A percentile compares a stretch with the other conserved stretches of the same genome.
Conservation (phyloP, 2,797 vertebrate species). For the Sandelia bainsii region DNA sequence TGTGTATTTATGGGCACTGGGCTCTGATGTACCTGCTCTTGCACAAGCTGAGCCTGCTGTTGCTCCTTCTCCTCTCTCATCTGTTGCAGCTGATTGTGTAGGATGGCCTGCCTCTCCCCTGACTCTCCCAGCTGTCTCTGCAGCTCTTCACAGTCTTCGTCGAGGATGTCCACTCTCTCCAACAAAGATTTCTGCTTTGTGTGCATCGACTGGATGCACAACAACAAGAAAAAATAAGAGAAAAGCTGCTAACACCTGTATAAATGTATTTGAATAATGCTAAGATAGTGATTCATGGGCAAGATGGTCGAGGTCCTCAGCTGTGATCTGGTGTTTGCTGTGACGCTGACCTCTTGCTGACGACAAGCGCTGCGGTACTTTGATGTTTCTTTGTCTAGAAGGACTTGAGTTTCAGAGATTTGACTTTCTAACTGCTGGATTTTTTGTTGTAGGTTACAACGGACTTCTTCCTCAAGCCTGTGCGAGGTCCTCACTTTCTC, state of each 20-base stretch:
- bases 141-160: slow-evolving; percentile 87
- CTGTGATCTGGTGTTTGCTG: neutral
- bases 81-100: slow-evolving; percentile 77
- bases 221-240: neutral
- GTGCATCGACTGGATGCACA: slow-evolving; percentile 86
- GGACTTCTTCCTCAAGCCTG: slow-evolving; percentile 61
- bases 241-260: neutral
- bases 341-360: slow-evolving; percentile 87
- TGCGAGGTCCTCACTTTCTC: slow-evolving; percentile 74
- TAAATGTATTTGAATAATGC: neutral
- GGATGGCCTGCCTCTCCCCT: slow-evolving; percentile 70
- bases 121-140: slow-evolving; percentile 79
- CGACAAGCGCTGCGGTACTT: slow-evolving; percentile 85
- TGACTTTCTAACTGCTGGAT: slow-evolving; percentile 78
- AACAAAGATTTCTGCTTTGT: slow-evolving; percentile 86
- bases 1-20: neutral
- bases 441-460: slow-evolving; percentile 81
- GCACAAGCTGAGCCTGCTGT: slow-evolving; percentile 71
- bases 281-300: neutral
- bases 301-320: neutral
- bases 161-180: slow-evolving; percentile 85
- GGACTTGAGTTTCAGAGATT: slow-evolving; percentile 75
- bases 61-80: slow-evolving; percentile 72
- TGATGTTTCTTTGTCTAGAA: slow-evolving; percentile 89
- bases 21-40: slow-evolving; percentile 83